These are phyloP conservation scores for Oscheius sp. DNA, from an alignment of 2,888 invertebrate genomes.

Conservation along the genomic window DNA sequence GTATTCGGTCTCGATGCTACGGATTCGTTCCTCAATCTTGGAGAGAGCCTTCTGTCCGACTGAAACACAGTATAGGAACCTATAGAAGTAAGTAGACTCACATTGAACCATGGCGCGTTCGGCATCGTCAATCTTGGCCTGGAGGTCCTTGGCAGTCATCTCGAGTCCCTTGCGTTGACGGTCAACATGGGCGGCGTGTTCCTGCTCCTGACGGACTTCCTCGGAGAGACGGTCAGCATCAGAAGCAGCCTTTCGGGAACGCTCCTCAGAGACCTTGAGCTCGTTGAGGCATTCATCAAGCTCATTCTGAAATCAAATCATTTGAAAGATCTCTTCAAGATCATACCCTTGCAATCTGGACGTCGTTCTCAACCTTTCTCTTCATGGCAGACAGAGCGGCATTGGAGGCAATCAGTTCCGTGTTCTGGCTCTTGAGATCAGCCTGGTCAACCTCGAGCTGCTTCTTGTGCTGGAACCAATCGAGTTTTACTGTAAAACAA, in stretches of 20 bases:
- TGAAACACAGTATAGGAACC: constrained; percentile 28
- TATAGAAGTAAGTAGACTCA: constrained; percentile 25
- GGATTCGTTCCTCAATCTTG: constrained; percentile 89
- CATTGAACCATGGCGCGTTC: constrained; percentile 88
- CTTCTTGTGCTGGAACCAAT: constrained; percentile 55
- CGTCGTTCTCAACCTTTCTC: constrained; percentile 76
- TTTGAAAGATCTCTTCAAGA: constrained; percentile 4
- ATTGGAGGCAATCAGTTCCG: constrained; percentile 93
- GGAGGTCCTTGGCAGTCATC: constrained; percentile 96
- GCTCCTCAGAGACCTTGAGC: constrained; percentile 98
- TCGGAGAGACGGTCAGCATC: constrained; percentile 98
- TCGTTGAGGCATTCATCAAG: constrained; percentile 98
- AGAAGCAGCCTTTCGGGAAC: constrained; percentile 88
- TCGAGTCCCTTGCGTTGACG: constrained; percentile 91
- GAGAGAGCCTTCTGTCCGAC: constrained; percentile 98
- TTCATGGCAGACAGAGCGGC: constrained; percentile 91
- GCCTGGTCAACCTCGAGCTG: constrained; percentile 80
- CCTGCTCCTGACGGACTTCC: constrained; percentile 85
- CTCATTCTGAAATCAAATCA: constrained; percentile 81
- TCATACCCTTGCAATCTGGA: constrained; percentile 66
- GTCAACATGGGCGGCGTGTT: constrained; percentile 97
- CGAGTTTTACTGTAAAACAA: background rate
- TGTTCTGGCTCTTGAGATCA: constrained; percentile 82
- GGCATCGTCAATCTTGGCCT: constrained; percentile 94
- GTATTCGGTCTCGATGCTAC: constrained; percentile 91